A percentile compares a stretch with the other conserved stretches of the same genome.
phyloP scores from a whole-genome alignment of 1,140 invertebrate species.

The Drosophila murphyi region DNA sequence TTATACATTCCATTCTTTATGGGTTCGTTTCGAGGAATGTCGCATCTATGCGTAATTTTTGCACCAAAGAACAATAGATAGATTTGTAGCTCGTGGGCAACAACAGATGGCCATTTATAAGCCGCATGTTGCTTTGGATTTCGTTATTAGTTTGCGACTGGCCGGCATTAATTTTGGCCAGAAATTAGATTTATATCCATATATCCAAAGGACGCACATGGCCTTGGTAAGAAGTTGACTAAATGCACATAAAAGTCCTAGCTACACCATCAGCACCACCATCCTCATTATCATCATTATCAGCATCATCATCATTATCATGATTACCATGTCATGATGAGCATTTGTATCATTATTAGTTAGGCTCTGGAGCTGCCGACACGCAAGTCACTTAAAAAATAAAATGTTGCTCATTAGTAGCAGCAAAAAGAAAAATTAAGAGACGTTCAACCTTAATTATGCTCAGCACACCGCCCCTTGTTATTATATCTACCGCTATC shows the following conservation, averaged over 20 bases:
- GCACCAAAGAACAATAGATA: slow-evolving; percentile 61
- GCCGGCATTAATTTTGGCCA: slow-evolving; percentile 26
- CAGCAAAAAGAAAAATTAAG: slow-evolving; percentile 65
- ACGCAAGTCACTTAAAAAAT: slow-evolving; percentile 78
- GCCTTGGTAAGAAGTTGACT: slow-evolving; percentile 5
- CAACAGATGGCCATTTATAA: slow-evolving; percentile 43
- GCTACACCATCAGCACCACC: slow-evolving; percentile 19
- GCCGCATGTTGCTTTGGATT: slow-evolving; percentile 35
- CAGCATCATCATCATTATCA: slow-evolving; percentile 33
- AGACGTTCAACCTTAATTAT: slow-evolving; percentile 75
- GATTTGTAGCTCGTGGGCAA: slow-evolving; percentile 33
- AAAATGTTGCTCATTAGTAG: slow-evolving; percentile 75
- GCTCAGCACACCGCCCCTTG: slow-evolving; percentile 20
- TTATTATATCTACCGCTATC: slow-evolving; percentile 41
- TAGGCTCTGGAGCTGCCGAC: slow-evolving; percentile 27
- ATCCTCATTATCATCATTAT: slow-evolving; percentile 27
- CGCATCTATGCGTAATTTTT: slow-evolving; percentile 38
- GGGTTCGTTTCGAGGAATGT: slow-evolving; percentile 43
- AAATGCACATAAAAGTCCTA: slow-evolving; percentile 17
- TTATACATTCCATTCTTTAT: slow-evolving; percentile 53
- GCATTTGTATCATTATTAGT: slow-evolving; percentile 48
- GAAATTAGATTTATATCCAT: slow-evolving; percentile 29
- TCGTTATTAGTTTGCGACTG: slow-evolving; percentile 35
- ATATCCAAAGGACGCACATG: neutral
- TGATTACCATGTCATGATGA: slow-evolving; percentile 27